Evolutionary conservation across 2,113 vertebrate species (phyloP).

Genomic region (Sigmodon hispidus): DNA sequence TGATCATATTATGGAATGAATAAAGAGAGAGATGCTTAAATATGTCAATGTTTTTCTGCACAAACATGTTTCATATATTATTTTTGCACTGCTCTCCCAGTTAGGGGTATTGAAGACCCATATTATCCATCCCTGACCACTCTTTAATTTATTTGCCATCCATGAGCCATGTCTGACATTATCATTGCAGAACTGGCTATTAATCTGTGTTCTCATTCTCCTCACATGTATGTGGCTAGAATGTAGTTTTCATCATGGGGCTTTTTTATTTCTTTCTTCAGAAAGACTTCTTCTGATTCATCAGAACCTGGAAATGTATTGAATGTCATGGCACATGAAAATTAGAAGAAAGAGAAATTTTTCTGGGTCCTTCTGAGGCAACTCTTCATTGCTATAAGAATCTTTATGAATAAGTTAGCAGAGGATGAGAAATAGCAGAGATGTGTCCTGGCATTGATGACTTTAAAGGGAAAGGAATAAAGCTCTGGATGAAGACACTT

Average conservation of each 20-base stretch:
- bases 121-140: not conserved
- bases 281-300: not conserved
- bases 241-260: not conserved
- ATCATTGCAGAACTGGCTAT: not conserved
- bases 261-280: not conserved
- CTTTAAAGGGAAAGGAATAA: not conserved
- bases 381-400: not conserved
- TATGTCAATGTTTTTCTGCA: not conserved
- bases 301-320: not conserved
- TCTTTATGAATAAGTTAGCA: not conserved
- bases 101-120: not conserved
- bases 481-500: not conserved
- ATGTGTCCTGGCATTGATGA: not conserved
- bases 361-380: not conserved
- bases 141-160: not conserved
- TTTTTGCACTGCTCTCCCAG: not conserved
- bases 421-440: not conserved
- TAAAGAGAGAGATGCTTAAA: rapidly evolving
- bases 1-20: not conserved
- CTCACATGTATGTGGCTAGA: not conserved
- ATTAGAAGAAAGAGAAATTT: not conserved
- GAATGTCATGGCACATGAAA: not conserved
- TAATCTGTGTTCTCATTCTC: not conserved
- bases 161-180: not conserved
- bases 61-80: not conserved